phyloP scores from a whole-genome alignment of 2,888 invertebrate genomes.

The Sesia apiformis region DNA sequence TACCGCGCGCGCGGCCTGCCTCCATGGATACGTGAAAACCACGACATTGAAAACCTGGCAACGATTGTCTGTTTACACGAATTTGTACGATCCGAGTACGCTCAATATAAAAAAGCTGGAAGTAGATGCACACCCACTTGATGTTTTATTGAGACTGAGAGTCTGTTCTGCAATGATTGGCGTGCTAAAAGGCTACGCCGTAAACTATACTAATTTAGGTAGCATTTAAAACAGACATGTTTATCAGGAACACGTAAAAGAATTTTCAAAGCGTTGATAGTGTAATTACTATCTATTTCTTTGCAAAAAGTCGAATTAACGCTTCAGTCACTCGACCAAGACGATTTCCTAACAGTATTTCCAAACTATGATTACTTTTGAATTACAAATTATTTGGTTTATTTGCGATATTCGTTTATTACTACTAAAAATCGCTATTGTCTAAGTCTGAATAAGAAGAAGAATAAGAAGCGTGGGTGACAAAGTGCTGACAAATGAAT shows the following conservation, averaged over 20 bases:
- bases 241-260: background rate
- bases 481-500: too few species aligned
- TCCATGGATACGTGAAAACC: slow-evolving; percentile 58
- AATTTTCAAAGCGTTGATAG: background rate
- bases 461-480: too few species aligned
- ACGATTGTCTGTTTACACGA: slow-evolving; percentile 23
- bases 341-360: slow-evolving; percentile 5
- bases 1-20: slow-evolving; percentile 50
- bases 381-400: background rate
- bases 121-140: slow-evolving; percentile 36
- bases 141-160: slow-evolving; percentile 31
- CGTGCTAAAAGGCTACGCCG: slow-evolving; percentile 19
- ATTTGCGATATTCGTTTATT: background rate
- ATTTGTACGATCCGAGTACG: slow-evolving; percentile 37
- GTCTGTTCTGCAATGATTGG: slow-evolving; percentile 26
- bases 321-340: background rate
- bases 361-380: background rate
- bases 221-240: background rate
- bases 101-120: slow-evolving; percentile 22
- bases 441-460: too few species aligned
- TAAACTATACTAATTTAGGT: slow-evolving; percentile 13
- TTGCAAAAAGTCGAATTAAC: background rate
- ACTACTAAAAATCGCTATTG: too few species aligned
- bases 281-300: background rate
- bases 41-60: slow-evolving; percentile 35